These are phyloP conservation scores for Neogobius melanostomus DNA, from an alignment of 2,113 vertebrate genomes.

Conservation along the genomic window DNA sequence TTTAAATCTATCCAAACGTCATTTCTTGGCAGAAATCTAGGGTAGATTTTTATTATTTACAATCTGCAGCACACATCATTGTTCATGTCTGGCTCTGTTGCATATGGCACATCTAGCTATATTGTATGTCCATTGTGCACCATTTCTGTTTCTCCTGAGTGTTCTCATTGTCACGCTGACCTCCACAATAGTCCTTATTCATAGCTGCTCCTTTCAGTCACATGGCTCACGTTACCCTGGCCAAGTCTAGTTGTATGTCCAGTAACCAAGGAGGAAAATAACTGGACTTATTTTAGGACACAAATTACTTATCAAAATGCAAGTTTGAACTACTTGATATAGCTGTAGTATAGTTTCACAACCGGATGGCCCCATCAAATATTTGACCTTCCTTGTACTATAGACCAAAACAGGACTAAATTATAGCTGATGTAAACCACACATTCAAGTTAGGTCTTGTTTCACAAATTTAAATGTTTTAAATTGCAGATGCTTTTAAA, in stretches of 20 bases:
- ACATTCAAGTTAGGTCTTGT: too few species aligned
- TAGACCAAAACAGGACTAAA: too few species aligned
- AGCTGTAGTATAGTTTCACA: too few species aligned
- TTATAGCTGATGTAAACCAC: too few species aligned
- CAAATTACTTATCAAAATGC: background rate
- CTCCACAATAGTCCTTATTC: constrained; percentile 53
- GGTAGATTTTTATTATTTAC: too few species aligned
- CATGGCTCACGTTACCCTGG: constrained; percentile 45
- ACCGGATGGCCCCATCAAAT: too few species aligned
- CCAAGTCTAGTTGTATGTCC: constrained; percentile 23
- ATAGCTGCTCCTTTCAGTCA: constrained; percentile 59
- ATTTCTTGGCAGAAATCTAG: too few species aligned
- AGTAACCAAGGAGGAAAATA: background rate
- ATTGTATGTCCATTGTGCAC: background rate
- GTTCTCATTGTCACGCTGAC: constrained; percentile 49
- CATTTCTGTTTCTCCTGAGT: constrained; percentile 17
- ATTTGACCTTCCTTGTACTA: too few species aligned
- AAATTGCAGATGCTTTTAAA: too few species aligned
- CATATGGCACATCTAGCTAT: background rate
- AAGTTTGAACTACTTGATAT: background rate
- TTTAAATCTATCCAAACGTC: too few species aligned
- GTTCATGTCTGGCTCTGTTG: background rate
- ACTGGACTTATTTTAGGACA: background rate
- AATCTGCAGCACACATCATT: background rate
- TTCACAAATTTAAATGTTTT: too few species aligned